Evolutionary conservation across 2,113 vertebrate species (phyloP).

Genomic region (Melanocharis versteri): DNA sequence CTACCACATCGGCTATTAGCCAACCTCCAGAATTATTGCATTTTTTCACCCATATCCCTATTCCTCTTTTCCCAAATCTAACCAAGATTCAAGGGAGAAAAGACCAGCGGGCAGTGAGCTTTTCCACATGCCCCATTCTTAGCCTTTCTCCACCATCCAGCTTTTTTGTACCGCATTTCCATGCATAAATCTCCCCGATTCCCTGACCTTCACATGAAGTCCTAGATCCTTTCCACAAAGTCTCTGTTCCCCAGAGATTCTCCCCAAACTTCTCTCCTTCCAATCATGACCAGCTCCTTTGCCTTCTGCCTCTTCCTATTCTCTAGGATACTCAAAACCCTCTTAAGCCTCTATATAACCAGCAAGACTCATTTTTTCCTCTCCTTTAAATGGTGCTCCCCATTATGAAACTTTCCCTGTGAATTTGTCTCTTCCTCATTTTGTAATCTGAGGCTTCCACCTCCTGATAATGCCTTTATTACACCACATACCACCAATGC

Average conservation of each 20-base stretch:
- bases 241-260: not conserved
- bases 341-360: not conserved
- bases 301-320: not conserved
- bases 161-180: not conserved
- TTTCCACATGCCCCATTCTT: not conserved
- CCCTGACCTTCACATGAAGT: not conserved
- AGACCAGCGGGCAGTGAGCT: not conserved
- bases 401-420: not conserved
- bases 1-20: not conserved
- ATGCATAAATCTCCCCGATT: not conserved
- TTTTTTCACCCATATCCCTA: not conserved
- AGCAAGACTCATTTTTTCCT: not conserved
- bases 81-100: not conserved
- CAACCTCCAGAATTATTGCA: not conserved
- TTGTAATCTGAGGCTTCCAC: not conserved
- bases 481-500: not conserved
- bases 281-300: not conserved
- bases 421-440: not conserved
- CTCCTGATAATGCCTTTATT: not conserved
- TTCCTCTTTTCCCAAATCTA: not conserved
- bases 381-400: not conserved
- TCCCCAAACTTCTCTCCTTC: not conserved
- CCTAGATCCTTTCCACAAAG: not conserved
- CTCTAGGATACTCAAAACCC: not conserved
- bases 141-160: not conserved